phyloP scores from a whole-genome alignment of 2,888 invertebrate genomes.

The Caenorhabditis plicata region DNA sequence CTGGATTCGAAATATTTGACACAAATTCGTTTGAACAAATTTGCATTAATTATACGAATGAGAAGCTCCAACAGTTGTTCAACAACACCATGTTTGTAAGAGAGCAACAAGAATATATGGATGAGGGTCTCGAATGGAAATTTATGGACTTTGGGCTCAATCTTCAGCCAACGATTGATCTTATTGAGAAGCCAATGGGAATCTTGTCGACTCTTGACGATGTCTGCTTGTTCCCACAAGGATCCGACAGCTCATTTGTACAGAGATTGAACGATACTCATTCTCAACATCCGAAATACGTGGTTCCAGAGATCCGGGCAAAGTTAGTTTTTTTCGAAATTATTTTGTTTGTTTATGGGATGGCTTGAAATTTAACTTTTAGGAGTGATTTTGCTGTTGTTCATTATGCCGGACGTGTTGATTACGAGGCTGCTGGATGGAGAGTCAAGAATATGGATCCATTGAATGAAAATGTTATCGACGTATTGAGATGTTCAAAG shows the following conservation, averaged over 20 bases:
- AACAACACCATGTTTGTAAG: slow-evolving; percentile 99
- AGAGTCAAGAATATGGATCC: slow-evolving; percentile 99
- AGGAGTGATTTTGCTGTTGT: slow-evolving; percentile 84
- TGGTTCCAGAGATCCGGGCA: slow-evolving; percentile 70
- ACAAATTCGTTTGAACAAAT: slow-evolving; percentile 97
- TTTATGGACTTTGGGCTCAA: slow-evolving; percentile 98
- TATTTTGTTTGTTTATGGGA: background rate
- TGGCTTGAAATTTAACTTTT: slow-evolving; percentile 1
- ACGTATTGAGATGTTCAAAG: slow-evolving; percentile 85
- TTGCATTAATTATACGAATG: slow-evolving; percentile 99
- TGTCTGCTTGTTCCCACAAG: slow-evolving; percentile 99
- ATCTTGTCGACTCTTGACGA: slow-evolving; percentile 96
- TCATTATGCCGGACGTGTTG: slow-evolving; percentile 73
- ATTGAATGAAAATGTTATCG: slow-evolving; percentile 96
- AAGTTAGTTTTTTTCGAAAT: background rate
- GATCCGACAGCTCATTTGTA: slow-evolving; percentile 95
- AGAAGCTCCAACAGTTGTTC: slow-evolving; percentile 96
- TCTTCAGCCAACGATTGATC: slow-evolving; percentile 95
- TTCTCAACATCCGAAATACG: slow-evolving; percentile 92
- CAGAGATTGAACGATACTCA: slow-evolving; percentile 93
- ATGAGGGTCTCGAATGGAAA: slow-evolving; percentile 99
- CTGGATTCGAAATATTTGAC: slow-evolving; percentile 73
- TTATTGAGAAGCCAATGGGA: slow-evolving; percentile 99
- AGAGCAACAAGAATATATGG: slow-evolving; percentile 81
- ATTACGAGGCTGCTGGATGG: slow-evolving; percentile 97